Conservation (phyloP, 2,797 vertebrate species). For the Craterocephalus amniculus region DNA sequence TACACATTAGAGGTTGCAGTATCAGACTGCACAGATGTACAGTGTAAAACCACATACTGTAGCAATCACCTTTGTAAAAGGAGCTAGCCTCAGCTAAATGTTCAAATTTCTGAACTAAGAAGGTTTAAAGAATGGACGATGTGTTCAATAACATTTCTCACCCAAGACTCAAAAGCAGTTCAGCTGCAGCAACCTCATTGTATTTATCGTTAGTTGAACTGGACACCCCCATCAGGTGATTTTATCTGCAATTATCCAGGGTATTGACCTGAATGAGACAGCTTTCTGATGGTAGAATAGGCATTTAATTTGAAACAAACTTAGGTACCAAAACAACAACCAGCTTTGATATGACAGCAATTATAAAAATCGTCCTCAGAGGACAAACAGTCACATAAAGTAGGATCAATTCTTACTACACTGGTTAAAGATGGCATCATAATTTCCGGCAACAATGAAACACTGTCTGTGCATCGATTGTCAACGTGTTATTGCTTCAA, state of each 20-base stretch:
- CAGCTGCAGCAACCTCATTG: not conserved
- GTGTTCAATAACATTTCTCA: not conserved
- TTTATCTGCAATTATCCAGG: not conserved
- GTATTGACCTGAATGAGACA: constrained; percentile 65
- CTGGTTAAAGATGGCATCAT: constrained; percentile 58
- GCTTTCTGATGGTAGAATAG: constrained; percentile 66
- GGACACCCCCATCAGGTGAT: not conserved
- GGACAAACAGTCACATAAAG: constrained; percentile 65
- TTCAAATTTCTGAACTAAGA: constrained; percentile 3
- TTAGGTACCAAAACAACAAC: constrained; percentile 81
- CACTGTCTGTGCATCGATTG: constrained; percentile 78
- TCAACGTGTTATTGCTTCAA: constrained; percentile 87
- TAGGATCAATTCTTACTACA: constrained; percentile 70
- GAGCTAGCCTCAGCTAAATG: not conserved
- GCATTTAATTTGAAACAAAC: constrained; percentile 80
- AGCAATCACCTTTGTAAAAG: not conserved
- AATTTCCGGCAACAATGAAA: constrained; percentile 66
- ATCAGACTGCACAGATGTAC: not conserved
- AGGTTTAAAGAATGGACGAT: constrained; percentile 2
- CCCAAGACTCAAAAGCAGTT: not conserved
- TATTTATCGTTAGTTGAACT: constrained; percentile 14
- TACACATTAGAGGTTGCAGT: not conserved
- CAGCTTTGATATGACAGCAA: constrained; percentile 75
- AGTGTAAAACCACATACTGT: not conserved
- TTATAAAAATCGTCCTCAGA: constrained; percentile 49